These are phyloP conservation scores for Stomatorhinus walkeri DNA, from an alignment of 2,797 vertebrate species.

Conservation along the genomic window DNA sequence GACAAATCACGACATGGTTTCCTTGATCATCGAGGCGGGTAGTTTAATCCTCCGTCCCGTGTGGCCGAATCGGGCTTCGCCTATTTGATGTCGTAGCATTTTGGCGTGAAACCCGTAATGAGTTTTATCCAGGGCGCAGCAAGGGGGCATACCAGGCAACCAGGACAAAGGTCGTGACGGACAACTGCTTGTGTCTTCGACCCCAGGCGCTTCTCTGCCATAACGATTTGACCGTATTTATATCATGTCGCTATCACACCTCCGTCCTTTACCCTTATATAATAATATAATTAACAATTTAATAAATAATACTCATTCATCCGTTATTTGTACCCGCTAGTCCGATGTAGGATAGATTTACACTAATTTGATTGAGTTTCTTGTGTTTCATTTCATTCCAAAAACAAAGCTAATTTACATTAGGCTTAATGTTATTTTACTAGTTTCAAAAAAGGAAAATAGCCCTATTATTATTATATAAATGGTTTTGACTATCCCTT, in stretches of 20 bases:
- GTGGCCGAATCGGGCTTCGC: slow-evolving; percentile 53
- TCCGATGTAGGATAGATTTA: not conserved
- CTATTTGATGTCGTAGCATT: slow-evolving; percentile 72
- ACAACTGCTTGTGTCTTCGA: slow-evolving; percentile 40
- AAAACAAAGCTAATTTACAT: not conserved
- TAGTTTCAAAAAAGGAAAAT: not conserved
- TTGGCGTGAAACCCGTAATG: slow-evolving; percentile 63
- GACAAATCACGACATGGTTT: slow-evolving; percentile 48
- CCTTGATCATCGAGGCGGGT: slow-evolving; percentile 68
- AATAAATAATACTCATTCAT: slow-evolving; percentile 38
- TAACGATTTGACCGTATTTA: slow-evolving; percentile 27
- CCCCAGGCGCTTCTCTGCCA: slow-evolving; percentile 28
- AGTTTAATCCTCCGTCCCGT: slow-evolving; percentile 50
- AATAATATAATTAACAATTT: slow-evolving; percentile 29
- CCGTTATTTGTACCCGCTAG: not conserved
- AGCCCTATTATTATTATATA: not conserved
- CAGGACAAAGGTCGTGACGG: slow-evolving; percentile 49
- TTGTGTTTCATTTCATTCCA: not conserved
- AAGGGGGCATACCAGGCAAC: slow-evolving; percentile 51
- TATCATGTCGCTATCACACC: slow-evolving; percentile 29
- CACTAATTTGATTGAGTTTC: not conserved
- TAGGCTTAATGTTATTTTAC: not conserved
- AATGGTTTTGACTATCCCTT: not conserved
- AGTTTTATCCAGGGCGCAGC: slow-evolving; percentile 54
- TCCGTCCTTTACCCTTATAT: slow-evolving; percentile 30